A percentile compares a stretch with the other conserved stretches of the same genome.
Conservation (phyloP, 2,113 vertebrate species). For the Sorex araneus region DNA sequence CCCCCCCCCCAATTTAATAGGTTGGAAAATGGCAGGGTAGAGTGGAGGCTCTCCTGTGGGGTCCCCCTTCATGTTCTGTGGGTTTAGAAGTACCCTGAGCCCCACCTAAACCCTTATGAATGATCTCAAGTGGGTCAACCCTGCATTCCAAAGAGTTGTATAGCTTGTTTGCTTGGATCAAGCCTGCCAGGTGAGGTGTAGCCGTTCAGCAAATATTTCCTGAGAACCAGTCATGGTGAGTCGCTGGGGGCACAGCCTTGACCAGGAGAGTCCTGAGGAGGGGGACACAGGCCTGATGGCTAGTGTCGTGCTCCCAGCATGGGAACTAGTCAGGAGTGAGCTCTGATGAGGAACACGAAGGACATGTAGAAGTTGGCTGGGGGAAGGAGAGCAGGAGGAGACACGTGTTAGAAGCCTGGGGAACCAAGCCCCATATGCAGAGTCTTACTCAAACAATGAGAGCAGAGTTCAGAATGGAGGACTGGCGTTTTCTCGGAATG, state of each 20-base stretch:
- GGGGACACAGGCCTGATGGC: neutral
- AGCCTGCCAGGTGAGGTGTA: neutral
- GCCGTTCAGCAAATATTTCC: constrained; percentile 44
- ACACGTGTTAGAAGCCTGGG: neutral
- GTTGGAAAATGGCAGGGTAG: neutral
- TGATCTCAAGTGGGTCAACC: neutral
- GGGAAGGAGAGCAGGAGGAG: neutral
- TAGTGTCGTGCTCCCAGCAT: neutral
- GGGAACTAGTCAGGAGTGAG: neutral
- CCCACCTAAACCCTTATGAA: neutral
- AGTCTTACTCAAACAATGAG: constrained; percentile 1
- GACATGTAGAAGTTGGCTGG: neutral
- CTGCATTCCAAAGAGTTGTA: constrained; percentile 44
- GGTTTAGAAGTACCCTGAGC: neutral
- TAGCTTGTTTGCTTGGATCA: constrained; percentile 36
- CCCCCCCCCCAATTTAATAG: neutral
- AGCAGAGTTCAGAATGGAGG: neutral
- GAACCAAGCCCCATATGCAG: neutral
- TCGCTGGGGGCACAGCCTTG: neutral
- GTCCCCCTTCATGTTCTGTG: neutral
- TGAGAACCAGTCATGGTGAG: constrained; percentile 29
- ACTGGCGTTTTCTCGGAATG: neutral
- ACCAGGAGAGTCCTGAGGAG: neutral
- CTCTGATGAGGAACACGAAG: neutral
- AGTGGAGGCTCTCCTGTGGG: neutral